Evolutionary conservation across 35 echinoderm and acorn worm species (phyloP).

Genomic region (Hemicentrotus pulcherrimus): DNA sequence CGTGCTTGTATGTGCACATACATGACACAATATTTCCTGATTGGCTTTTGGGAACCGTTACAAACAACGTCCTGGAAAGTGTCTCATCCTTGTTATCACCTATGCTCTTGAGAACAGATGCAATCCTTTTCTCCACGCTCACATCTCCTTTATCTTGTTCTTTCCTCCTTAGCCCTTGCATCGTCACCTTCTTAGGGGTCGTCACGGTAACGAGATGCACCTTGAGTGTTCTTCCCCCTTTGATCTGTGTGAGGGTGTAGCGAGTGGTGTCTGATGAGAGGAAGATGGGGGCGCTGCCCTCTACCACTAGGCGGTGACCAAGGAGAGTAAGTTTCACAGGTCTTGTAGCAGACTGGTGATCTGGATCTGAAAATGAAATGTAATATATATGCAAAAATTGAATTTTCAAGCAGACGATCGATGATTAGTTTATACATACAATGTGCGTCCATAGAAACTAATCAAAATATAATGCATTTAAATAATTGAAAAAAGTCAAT

Average conservation of each 20-base stretch:
- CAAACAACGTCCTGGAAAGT: not conserved
- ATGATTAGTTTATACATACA: too few species aligned
- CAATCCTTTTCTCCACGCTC: slow-evolving; percentile 18
- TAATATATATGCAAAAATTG: too few species aligned
- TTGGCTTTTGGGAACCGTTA: slow-evolving; percentile 63
- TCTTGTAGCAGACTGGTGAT: not conserved
- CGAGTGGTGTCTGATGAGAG: slow-evolving; percentile 47
- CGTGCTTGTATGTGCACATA: slow-evolving; percentile 24
- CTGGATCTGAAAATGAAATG: not conserved
- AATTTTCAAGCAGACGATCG: too few species aligned
- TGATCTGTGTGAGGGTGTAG: slow-evolving; percentile 64
- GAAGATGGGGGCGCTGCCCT: slow-evolving; percentile 52
- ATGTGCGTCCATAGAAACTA: too few species aligned
- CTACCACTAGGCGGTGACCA: slow-evolving; percentile 64
- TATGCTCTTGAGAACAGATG: slow-evolving; percentile 32
- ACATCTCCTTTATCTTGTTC: not conserved
- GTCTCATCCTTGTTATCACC: slow-evolving; percentile 33
- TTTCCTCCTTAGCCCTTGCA: slow-evolving; percentile 5
- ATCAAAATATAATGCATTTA: too few species aligned
- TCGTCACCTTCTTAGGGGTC: slow-evolving; percentile 50
- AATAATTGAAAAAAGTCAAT: too few species aligned
- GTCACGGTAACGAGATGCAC: slow-evolving; percentile 63
- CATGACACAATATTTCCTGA: slow-evolving; percentile 51
- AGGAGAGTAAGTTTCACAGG: slow-evolving; percentile 62
- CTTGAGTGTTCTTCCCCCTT: slow-evolving; percentile 53